Evolutionary conservation across 2,797 vertebrate species (phyloP).

Genomic region (Choloepus didactylus): DNA sequence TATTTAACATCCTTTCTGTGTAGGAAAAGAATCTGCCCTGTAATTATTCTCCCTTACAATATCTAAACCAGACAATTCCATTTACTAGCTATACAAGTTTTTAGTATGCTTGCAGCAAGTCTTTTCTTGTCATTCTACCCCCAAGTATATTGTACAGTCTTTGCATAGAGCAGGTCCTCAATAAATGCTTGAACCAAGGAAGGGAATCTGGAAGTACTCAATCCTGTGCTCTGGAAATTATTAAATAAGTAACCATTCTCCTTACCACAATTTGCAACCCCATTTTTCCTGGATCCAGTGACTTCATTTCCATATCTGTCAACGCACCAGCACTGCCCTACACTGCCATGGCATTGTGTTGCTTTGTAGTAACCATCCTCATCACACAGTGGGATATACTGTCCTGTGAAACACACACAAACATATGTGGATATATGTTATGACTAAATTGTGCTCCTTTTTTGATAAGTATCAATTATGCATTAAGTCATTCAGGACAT

Average conservation of each 20-base stretch:
- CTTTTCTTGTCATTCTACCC: neutral
- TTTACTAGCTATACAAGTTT: neutral
- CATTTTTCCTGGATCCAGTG: conserved; percentile 89
- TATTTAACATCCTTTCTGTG: neutral
- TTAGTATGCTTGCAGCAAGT: neutral
- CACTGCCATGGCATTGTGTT: conserved; percentile 90
- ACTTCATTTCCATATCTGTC: conserved; percentile 93
- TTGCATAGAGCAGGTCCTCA: neutral
- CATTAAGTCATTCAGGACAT: neutral
- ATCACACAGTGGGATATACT: conserved; percentile 91
- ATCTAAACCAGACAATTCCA: neutral
- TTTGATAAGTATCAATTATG: neutral
- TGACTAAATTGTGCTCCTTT: neutral
- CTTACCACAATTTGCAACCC: conserved; percentile 90
- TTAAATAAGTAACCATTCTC: neutral
- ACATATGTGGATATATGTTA: too few species aligned
- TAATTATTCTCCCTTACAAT: neutral
- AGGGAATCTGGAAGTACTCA: neutral
- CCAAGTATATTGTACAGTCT: neutral
- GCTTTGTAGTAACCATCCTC: conserved; percentile 93
- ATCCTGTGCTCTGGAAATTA: neutral
- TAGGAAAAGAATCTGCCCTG: neutral
- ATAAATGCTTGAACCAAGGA: neutral
- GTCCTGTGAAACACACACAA: conserved; percentile 83
- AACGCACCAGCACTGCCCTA: conserved; percentile 94